These are phyloP conservation scores for Andrena fulva DNA, from an alignment of 2,888 invertebrate genomes.

Conservation along the genomic window DNA sequence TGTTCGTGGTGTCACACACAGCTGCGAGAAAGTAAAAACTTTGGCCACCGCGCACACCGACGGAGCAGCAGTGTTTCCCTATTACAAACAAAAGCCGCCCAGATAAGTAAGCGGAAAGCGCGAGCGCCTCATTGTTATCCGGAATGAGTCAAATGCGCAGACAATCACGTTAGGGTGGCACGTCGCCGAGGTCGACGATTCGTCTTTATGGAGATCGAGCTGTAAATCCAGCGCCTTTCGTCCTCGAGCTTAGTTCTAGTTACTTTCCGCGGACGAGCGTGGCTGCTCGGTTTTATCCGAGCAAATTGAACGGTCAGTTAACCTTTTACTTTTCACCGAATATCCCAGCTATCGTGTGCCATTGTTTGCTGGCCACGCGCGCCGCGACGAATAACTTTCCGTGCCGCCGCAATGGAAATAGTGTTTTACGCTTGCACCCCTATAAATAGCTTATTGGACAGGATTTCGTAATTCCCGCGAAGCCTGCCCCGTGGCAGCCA, in stretches of 20 bases:
- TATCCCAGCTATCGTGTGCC: neutral
- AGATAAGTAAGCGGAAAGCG: constrained; percentile 63
- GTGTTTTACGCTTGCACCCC: constrained; percentile 7
- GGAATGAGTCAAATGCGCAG: constrained; percentile 63
- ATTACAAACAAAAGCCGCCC: constrained; percentile 42
- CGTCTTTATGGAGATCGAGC: neutral
- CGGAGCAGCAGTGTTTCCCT: constrained; percentile 6
- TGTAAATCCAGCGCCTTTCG: constrained; percentile 7
- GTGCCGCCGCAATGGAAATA: neutral
- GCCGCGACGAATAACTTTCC: neutral
- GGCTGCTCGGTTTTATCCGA: constrained; percentile 8
- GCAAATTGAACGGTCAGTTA: constrained; percentile 28
- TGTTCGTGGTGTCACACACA: constrained; percentile 14
- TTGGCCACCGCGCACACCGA: neutral
- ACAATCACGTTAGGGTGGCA: constrained; percentile 18
- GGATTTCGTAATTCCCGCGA: constrained; percentile 12
- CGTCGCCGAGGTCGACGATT: constrained; percentile 8
- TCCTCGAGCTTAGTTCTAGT: constrained; percentile 28
- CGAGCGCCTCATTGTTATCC: constrained; percentile 63
- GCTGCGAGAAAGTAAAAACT: neutral
- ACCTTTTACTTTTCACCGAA: constrained; percentile 32
- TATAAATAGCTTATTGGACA: constrained; percentile 13
- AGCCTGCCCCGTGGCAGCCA: too few relatives aligned
- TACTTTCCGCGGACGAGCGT: constrained; percentile 51
- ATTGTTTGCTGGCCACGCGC: constrained; percentile 2